phyloP scores from a whole-genome alignment of 1,140 invertebrate genomes.

The Planococcus citri region DNA sequence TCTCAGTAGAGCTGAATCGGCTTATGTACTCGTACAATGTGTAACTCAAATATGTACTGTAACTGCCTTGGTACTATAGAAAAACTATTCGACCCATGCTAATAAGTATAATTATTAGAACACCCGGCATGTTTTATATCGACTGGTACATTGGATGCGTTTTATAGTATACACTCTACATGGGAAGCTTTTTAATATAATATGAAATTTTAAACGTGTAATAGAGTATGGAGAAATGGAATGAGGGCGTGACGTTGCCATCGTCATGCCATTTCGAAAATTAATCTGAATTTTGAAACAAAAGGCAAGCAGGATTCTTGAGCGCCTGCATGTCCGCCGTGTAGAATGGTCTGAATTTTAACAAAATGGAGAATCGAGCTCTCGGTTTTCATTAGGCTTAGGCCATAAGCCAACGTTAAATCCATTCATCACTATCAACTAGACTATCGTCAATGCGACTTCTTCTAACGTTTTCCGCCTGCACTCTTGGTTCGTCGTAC shows the following conservation, averaged over 20 bases:
- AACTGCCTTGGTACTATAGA: no score
- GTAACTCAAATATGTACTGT: no score
- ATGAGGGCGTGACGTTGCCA: not conserved
- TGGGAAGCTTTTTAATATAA: not conserved
- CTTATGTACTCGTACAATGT: no score
- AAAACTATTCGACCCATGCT: no score
- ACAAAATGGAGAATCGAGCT: not conserved
- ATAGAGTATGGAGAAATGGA: not conserved
- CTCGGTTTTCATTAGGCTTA: slow-evolving; percentile 16
- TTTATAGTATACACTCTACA: not conserved
- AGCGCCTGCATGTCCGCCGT: not conserved
- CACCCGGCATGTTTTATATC: no score
- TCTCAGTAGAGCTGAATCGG: no score
- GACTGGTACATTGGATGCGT: no score
- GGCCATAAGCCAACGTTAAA: slow-evolving; percentile 19
- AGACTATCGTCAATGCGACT: slow-evolving; percentile 14
- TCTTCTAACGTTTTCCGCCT: not conserved
- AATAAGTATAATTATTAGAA: no score
- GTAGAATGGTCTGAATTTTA: not conserved
- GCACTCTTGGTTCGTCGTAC: not conserved
- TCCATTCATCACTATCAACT: slow-evolving; percentile 18
- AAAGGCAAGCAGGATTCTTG: not conserved
- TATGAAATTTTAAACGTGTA: not conserved
- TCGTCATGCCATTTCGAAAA: not conserved
- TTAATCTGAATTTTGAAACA: not conserved